Percentiles rank a stretch among this genome's conserved stretches.
phyloP scores from a whole-genome alignment of 2,888 invertebrate genomes.

The Nezara viridula region DNA sequence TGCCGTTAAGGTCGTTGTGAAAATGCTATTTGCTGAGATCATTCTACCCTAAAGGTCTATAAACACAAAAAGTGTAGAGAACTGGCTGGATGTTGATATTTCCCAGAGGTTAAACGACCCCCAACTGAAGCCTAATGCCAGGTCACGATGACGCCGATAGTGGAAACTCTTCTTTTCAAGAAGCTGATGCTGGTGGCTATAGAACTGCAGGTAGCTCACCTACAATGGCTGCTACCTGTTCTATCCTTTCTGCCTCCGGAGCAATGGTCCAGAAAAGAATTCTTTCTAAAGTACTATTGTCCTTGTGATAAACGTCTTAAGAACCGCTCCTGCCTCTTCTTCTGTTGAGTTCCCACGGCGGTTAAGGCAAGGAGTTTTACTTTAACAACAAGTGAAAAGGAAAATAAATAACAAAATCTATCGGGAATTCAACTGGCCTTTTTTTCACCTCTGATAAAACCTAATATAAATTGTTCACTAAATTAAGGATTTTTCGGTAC shows the following conservation, averaged over 20 bases:
- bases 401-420: neutral
- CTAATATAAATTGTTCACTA: no score
- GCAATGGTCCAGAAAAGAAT: slow-evolving; percentile 36
- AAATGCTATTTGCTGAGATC: neutral
- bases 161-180: slow-evolving; percentile 27
- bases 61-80: neutral
- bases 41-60: neutral
- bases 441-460: neutral
- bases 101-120: neutral
- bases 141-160: neutral
- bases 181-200: neutral
- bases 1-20: neutral
- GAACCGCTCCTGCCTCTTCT: slow-evolving; percentile 21
- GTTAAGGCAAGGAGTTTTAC: neutral
- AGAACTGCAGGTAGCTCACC: neutral
- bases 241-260: slow-evolving; percentile 16
- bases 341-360: slow-evolving; percentile 20
- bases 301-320: slow-evolving; percentile 40
- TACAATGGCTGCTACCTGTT: neutral
- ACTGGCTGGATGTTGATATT: neutral
- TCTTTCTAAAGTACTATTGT: slow-evolving; percentile 34
- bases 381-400: neutral
- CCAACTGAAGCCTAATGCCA: neutral
- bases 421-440: neutral
- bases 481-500: neutral